Percentiles rank a stretch among this genome's conserved stretches.
Evolutionary conservation across 2,113 vertebrate genomes (phyloP).

Genomic region (Centropus unirufus): DNA sequence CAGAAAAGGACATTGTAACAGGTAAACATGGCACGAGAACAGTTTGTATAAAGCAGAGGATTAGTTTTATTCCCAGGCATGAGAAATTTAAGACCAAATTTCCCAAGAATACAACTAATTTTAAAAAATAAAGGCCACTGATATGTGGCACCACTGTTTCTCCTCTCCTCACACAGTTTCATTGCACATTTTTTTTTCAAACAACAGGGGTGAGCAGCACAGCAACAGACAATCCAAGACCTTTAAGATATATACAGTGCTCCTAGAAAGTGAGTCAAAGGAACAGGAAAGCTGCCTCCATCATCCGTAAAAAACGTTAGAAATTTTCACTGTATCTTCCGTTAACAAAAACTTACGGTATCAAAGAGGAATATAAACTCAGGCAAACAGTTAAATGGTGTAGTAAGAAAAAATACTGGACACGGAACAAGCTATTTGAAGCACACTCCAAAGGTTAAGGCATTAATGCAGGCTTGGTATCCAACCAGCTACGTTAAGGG

Average conservation of each 20-base stretch:
- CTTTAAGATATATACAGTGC: neutral
- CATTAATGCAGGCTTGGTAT: constrained; percentile 58
- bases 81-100: constrained; percentile 60
- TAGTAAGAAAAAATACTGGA: constrained; percentile 6
- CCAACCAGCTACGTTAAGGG: constrained; percentile 12
- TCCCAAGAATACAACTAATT: constrained; percentile 47
- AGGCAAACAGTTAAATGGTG: constrained; percentile 12
- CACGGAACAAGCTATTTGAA: constrained; percentile 28
- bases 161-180: neutral
- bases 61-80: constrained; percentile 75
- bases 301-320: neutral
- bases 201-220: neutral
- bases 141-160: neutral
- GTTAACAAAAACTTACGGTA: constrained; percentile 8
- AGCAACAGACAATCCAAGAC: neutral
- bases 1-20: neutral
- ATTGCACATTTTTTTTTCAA: neutral
- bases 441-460: constrained; percentile 54
- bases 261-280: neutral
- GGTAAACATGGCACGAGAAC: constrained; percentile 1
- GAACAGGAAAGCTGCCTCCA: neutral
- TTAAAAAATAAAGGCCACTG: neutral
- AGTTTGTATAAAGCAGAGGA: constrained; percentile 67
- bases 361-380: neutral
- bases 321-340: neutral